Evolutionary conservation across 2,113 vertebrate genomes (phyloP), one percentile per base, ranked within the genome.

Genomic region (Pangasianodon hypophthalmus): DNA sequence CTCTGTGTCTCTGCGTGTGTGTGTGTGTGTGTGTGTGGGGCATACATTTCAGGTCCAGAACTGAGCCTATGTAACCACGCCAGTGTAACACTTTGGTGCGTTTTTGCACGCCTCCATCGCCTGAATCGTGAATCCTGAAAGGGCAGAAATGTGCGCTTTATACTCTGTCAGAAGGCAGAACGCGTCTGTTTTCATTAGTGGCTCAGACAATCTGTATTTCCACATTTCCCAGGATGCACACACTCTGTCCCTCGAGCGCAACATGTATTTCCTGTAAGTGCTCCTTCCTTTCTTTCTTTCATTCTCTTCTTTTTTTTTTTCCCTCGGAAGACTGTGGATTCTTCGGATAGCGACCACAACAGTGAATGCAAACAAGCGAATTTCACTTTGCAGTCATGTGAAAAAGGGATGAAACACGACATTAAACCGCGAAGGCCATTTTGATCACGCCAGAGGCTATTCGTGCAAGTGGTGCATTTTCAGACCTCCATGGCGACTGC

Each of bases 221-320:
- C 56, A 79, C 86, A 86, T 87, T 89, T 52, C 46, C 32, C 56
- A 11, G 56, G 56, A 84, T 62, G 37, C 82, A 24, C 52, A 58
- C 52, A 58, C 9, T 37, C 69, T 44, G 56, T 62, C 62, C 41
- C 46, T 46, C 67, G 73, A 73, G 93, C 84, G 94, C 94, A 95
- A 95, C 94, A 95, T 94, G 95, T 95, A 86, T 92, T 91, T 92
- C 88, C 89, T 92, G 90, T 88, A 56, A 44, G 87, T 60, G 64
- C 50, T 77, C 16, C 54, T 60, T n/a, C 4, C 24, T 64, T 37
- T 41, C 0, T n/a, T 50, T 85, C 50, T 79, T 75, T 24, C 50
- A 10, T 52, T 52, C 10, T 13, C 9, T 37, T 13, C 50, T 52
- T 11, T 52, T 3, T 52, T 3, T 13, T 13, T 11, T 2, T 13